Base-by-base conservation (phyloP, 2,797 vertebrate species). In the Myripristis jacobus region DNA sequence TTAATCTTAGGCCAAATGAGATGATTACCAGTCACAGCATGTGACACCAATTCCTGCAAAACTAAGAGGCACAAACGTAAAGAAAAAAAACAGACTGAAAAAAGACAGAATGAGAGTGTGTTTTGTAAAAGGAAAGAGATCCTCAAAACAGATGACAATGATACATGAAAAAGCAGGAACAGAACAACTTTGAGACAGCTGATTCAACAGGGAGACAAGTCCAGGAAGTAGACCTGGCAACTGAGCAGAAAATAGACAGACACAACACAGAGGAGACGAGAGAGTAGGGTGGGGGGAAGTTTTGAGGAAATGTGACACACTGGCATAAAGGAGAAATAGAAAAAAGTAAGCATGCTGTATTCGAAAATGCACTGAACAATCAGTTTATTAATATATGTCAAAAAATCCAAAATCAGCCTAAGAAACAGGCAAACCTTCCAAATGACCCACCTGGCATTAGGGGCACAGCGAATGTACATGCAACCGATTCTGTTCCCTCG, bases 401-500 rank as follows among this genome's bases (percentile, higher is more conserved):
- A 50, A 1, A 48, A 19, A 48, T 50, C 21, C 16, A 18, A n/a
- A 4, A 31, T 41, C n/a, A 8, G 25, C 22, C 53, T 24, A 36
- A 44, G 22, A 56, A 9, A 57, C 11, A 5, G 24, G 51, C 24
- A 51, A 46, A 24, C 1, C 29, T 46, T 29, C 47, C 1, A 29
- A 62, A 55, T 0, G 2, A 43, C 94, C 91, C 88, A 99, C 97
- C 97, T 98, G 88, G 98, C 96, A 0, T 94, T 93, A 0, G 97
- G 97, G 59, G 94, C 95, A 3, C 97, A 99, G 73, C 97, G 96
- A 79, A 99, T 95, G 13, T 97, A 98, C 97, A 99, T 99, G 89
- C 97, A 99, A 75, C 96, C 93, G 0, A 99, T 84, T 12, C 92
- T 87, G 92, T 96, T 99, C 19, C 97, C 97, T 2, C 97, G 94